Conservation (phyloP, 2,888 invertebrate genomes). For the Lepidochrysops patricia region DNA sequence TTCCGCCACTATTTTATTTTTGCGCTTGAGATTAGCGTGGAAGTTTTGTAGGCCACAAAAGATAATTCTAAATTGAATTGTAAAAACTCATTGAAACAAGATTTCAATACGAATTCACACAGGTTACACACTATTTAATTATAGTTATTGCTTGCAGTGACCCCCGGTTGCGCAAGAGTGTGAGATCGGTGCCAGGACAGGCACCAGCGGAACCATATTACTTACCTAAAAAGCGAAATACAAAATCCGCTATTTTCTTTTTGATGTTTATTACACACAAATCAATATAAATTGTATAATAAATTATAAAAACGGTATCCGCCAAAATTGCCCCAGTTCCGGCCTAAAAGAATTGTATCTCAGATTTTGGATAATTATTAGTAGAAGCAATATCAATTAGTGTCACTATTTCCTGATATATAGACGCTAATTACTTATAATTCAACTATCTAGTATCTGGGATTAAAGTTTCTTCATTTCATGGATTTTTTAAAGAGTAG, state of each 20-base stretch:
- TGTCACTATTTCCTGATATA: too few species aligned
- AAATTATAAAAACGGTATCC: background rate
- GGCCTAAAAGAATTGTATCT: too few species aligned
- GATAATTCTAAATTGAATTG: background rate
- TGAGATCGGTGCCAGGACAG: constrained; percentile 52
- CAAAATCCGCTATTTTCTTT: background rate
- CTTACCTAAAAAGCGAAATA: background rate
- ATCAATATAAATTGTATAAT: background rate
- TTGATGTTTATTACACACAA: background rate
- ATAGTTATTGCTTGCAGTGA: constrained; percentile 26
- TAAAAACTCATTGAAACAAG: background rate
- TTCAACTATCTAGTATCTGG: too few species aligned
- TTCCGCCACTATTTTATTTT: background rate
- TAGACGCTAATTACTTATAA: too few species aligned
- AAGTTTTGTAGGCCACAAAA: background rate
- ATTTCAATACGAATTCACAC: constrained; percentile 12
- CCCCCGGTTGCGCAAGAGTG: constrained; percentile 50
- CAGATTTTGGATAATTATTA: too few species aligned
- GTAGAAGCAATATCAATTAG: too few species aligned
- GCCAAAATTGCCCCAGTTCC: too few species aligned
- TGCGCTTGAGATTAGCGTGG: background rate
- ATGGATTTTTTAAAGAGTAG: too few species aligned
- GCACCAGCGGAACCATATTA: constrained; percentile 52
- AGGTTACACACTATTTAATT: constrained; percentile 13
- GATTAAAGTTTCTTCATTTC: too few species aligned